phyloP scores from a whole-genome alignment of 1,140 invertebrate genomes.

The Andricus grossulariae region DNA sequence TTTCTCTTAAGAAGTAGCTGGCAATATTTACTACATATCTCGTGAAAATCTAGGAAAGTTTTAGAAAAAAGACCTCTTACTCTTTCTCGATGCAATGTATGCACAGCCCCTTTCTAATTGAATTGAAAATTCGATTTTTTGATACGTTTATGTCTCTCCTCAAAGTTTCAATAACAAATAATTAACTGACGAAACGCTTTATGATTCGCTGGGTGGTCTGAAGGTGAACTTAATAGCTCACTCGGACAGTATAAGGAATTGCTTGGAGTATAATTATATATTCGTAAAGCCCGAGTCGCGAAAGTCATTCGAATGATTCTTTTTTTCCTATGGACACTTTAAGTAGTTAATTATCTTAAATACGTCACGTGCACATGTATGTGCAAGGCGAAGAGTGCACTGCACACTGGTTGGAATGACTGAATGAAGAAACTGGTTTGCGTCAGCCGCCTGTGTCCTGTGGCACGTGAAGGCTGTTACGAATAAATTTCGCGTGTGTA shows the following conservation, averaged over 20 bases:
- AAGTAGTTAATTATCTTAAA: conserved; percentile 32
- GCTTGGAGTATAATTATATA: conserved; percentile 39
- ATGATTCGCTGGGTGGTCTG: conserved; percentile 20
- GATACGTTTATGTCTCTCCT: no score
- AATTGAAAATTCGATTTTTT: no score
- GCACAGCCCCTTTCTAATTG: no score
- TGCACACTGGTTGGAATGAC: conserved; percentile 38
- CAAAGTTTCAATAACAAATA: background rate
- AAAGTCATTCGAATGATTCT: conserved; percentile 29
- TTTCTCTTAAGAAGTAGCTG: background rate
- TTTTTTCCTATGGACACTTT: conserved; percentile 32
- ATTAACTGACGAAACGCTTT: background rate
- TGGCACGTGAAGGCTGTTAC: conserved; percentile 42
- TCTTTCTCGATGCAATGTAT: background rate
- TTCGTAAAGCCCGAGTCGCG: conserved; percentile 39
- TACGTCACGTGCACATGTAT: background rate
- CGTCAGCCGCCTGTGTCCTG: conserved; percentile 44
- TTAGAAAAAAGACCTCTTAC: background rate
- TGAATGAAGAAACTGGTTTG: conserved; percentile 54
- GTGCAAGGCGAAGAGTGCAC: conserved; percentile 3
- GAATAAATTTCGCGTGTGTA: conserved; percentile 34
- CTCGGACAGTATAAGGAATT: conserved; percentile 25
- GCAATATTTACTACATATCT: no score
- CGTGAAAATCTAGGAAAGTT: background rate
- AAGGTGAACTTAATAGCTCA: conserved; percentile 30